Evolutionary conservation across 2,797 vertebrate species (phyloP).

Genomic region (Caiman crocodilus): DNA sequence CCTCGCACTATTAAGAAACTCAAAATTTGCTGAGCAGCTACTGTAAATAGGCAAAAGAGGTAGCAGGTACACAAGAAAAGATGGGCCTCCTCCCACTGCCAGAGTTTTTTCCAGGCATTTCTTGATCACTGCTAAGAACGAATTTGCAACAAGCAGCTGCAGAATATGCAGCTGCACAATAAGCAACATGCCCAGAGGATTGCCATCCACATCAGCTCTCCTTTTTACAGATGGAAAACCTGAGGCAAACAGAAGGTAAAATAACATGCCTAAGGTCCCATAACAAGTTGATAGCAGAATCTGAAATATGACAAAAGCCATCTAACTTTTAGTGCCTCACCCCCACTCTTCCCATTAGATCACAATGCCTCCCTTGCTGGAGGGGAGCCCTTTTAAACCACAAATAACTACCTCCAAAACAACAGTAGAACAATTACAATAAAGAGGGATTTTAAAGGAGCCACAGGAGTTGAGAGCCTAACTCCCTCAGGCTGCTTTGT

Average conservation of each 20-base stretch:
- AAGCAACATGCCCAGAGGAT: no score
- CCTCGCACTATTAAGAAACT: background rate
- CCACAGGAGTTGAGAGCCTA: background rate
- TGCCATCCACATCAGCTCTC: background rate
- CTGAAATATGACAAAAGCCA: background rate
- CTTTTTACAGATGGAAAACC: background rate
- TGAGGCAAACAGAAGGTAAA: background rate
- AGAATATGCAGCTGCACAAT: background rate
- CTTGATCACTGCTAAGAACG: background rate
- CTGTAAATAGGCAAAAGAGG: fast-evolving
- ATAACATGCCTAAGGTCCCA: background rate
- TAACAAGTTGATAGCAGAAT: background rate
- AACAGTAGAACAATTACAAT: background rate
- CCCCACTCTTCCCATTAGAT: background rate
- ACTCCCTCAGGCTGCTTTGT: background rate
- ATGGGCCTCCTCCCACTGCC: background rate
- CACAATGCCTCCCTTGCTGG: background rate
- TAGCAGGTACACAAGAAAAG: background rate
- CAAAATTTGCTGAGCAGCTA: background rate
- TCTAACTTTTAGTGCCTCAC: background rate
- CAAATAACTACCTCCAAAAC: background rate
- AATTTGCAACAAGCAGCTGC: background rate
- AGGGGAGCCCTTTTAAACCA: background rate
- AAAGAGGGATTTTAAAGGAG: background rate
- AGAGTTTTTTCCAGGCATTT: background rate